Conservation (phyloP, 92 coral and sea anemone species). For the Parazoanthus swiftii region DNA sequence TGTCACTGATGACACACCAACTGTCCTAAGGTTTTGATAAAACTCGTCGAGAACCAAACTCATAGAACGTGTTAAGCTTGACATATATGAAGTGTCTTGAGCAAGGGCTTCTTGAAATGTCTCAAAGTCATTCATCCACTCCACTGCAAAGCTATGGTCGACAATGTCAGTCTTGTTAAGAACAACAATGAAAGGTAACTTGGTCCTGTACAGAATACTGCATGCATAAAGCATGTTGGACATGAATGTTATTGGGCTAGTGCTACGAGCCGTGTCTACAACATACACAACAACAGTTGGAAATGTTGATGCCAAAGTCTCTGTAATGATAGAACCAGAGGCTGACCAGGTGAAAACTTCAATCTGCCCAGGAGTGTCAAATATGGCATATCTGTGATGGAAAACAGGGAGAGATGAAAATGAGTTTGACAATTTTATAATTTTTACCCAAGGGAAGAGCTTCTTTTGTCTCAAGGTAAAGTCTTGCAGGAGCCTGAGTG, state of each 20-base stretch:
- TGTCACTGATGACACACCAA: constrained; percentile 98
- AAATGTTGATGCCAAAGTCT: constrained; percentile 90
- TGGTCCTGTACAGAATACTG: constrained; percentile 93
- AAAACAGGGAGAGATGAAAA: background rate
- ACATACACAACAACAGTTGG: constrained; percentile 93
- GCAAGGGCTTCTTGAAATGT: constrained; percentile 91
- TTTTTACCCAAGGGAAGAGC: background rate
- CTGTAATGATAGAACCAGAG: constrained; percentile 94
- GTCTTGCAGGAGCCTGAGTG: no score
- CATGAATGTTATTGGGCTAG: constrained; percentile 95
- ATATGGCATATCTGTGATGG: constrained; percentile 78
- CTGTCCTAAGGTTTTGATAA: constrained; percentile 85
- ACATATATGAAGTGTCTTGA: constrained; percentile 95
- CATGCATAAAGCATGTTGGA: constrained; percentile 99
- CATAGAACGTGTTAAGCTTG: constrained; percentile 92
- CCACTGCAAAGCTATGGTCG: constrained; percentile 89
- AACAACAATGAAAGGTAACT: constrained; percentile 81
- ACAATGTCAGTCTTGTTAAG: constrained; percentile 97
- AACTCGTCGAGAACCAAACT: constrained; percentile 94
- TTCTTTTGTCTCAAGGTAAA: background rate
- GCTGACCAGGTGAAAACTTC: constrained; percentile 99
- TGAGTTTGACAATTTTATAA: background rate
- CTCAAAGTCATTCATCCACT: constrained; percentile 97
- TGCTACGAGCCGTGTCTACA: constrained; percentile 90
- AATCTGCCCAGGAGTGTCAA: constrained; percentile 98